Percentiles rank a stretch among this genome's conserved stretches.
Conservation (phyloP, 2,113 vertebrate genomes). For the Dipodomys ordii region DNA sequence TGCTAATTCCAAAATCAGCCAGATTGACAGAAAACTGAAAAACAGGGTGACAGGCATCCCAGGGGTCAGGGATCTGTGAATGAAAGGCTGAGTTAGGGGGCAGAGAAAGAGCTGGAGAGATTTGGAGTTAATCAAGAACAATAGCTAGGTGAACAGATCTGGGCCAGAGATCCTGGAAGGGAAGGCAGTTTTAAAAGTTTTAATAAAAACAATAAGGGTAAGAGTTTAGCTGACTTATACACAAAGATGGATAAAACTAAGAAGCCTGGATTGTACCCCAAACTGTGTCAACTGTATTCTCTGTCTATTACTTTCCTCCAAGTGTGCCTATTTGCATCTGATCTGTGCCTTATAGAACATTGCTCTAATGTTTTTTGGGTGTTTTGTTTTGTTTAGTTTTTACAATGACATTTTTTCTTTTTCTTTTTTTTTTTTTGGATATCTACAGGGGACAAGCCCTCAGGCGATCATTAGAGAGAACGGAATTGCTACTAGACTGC, state of each 20-base stretch:
- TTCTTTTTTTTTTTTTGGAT: constrained; percentile 1
- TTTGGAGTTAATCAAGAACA: constrained; percentile 67
- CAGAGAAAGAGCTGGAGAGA: constrained; percentile 26
- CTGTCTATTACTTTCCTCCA: neutral
- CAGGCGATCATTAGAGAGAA: neutral
- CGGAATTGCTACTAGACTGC: neutral
- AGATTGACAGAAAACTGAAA: constrained; percentile 71
- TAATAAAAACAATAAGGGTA: neutral
- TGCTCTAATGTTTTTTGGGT: neutral
- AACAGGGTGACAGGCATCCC: constrained; percentile 22
- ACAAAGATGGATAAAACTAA: neutral
- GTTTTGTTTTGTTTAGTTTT: too few species aligned
- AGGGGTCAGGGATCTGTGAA: constrained; percentile 54
- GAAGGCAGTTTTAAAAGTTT: constrained; percentile 37
- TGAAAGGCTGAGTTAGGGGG: constrained; percentile 30
- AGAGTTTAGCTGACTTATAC: constrained; percentile 32
- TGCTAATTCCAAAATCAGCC: constrained; percentile 69
- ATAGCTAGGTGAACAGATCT: constrained; percentile 4
- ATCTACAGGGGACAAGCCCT: neutral
- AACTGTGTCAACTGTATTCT: neutral
- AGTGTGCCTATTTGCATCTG: neutral
- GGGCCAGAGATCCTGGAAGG: constrained; percentile 29
- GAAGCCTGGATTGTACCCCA: neutral
- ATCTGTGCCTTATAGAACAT: neutral
- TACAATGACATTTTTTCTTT: neutral